Percentiles rank a stretch among this genome's conserved stretches.
Conservation (phyloP, 2,113 vertebrate species). For the Crypturellus undulatus region DNA sequence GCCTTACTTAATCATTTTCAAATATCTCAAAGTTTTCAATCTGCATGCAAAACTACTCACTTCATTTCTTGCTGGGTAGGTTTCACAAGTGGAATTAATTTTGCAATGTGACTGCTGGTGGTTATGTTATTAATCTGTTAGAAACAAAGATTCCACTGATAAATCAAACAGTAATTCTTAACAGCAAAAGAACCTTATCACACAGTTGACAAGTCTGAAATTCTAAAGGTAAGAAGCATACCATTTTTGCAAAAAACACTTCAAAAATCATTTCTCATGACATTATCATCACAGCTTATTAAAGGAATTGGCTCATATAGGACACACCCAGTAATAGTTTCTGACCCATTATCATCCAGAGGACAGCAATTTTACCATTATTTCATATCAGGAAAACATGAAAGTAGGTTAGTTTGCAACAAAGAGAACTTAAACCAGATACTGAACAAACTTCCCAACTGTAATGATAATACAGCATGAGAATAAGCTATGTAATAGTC, state of each 20-base stretch:
- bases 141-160: background rate
- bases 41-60: slow-evolving; percentile 26
- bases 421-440: background rate
- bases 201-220: background rate
- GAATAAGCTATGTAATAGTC: background rate
- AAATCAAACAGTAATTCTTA: background rate
- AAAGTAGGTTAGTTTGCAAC: background rate
- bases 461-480: background rate
- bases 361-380: background rate
- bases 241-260: background rate
- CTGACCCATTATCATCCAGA: background rate
- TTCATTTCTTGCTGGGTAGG: background rate
- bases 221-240: background rate
- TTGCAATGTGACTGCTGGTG: background rate
- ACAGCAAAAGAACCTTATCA: background rate
- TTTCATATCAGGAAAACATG: background rate
- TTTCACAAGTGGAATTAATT: slow-evolving; percentile 22
- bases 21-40: background rate
- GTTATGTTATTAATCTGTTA: slow-evolving; percentile 53
- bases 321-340: background rate
- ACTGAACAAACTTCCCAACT: background rate
- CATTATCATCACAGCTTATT: background rate
- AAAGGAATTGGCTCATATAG: background rate
- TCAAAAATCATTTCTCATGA: background rate
- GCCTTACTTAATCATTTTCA: background rate